Evolutionary conservation across 2,113 vertebrate genomes (phyloP).

Genomic region (Thryonomys swinderianus): DNA sequence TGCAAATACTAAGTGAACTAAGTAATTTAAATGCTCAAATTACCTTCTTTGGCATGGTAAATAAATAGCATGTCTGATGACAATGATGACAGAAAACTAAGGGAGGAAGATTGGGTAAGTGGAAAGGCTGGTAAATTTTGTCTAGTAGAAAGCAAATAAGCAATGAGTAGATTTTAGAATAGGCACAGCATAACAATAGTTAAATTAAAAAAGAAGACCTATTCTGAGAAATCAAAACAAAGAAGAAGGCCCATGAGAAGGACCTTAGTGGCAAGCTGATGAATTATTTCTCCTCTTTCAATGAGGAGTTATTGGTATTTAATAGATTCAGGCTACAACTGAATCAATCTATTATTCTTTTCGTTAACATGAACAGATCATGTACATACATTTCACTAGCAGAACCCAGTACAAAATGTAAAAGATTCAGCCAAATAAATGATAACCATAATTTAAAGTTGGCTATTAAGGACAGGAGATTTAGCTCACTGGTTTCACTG

Average conservation of each 20-base stretch:
- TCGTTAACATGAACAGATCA: background rate
- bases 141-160: background rate
- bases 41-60: background rate
- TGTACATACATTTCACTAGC: background rate
- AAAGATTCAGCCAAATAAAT: background rate
- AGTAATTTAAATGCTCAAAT: background rate
- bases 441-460: slow-evolving; percentile 12
- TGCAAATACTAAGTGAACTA: background rate
- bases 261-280: background rate
- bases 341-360: background rate
- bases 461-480: background rate
- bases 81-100: background rate
- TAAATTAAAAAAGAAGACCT: background rate
- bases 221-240: slow-evolving; percentile 4
- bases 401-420: background rate
- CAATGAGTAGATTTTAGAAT: background rate
- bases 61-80: background rate
- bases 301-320: background rate
- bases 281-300: background rate
- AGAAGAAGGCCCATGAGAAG: background rate
- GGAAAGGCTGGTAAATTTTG: background rate
- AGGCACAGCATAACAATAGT: background rate
- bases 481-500: too few species aligned
- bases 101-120: background rate
- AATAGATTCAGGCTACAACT: background rate